Conservation (phyloP, 1,140 invertebrate genomes). For the Caenorhabditis tropicalis region DNA sequence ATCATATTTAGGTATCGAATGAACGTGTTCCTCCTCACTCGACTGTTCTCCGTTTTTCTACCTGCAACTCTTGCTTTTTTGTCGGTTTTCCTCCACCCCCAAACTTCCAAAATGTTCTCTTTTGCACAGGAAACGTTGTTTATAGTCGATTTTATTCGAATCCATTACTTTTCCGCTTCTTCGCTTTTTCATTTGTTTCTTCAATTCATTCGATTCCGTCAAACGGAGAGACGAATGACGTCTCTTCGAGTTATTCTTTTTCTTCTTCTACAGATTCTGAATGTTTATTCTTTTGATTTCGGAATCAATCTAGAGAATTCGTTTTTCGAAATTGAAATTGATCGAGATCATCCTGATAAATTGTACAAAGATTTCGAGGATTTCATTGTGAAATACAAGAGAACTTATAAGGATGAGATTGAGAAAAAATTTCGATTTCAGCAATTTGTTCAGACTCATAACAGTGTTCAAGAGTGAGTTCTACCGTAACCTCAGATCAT, state of each 20-base stretch:
- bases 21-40: too few species aligned
- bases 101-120: not conserved
- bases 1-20: too few species aligned
- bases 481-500: not conserved
- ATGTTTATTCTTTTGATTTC: not conserved
- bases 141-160: not conserved
- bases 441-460: not conserved
- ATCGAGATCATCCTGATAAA: not conserved
- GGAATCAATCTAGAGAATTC: conserved; percentile 54
- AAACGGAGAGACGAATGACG: not conserved
- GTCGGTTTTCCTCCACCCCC: not conserved
- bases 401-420: conserved; percentile 11
- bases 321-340: conserved; percentile 10
- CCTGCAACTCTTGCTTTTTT: not conserved
- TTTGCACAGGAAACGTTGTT: conserved; percentile 5
- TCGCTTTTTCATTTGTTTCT: not conserved
- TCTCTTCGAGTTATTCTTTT: not conserved
- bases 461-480: not conserved
- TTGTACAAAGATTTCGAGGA: conserved; percentile 12
- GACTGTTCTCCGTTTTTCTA: not conserved
- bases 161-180: not conserved
- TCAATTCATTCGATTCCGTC: not conserved
- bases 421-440: conserved; percentile 7
- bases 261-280: not conserved
- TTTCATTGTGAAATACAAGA: conserved; percentile 20